phyloP scores from a whole-genome alignment of 2,888 invertebrate species.

The Steinernema carpocapsae region DNA sequence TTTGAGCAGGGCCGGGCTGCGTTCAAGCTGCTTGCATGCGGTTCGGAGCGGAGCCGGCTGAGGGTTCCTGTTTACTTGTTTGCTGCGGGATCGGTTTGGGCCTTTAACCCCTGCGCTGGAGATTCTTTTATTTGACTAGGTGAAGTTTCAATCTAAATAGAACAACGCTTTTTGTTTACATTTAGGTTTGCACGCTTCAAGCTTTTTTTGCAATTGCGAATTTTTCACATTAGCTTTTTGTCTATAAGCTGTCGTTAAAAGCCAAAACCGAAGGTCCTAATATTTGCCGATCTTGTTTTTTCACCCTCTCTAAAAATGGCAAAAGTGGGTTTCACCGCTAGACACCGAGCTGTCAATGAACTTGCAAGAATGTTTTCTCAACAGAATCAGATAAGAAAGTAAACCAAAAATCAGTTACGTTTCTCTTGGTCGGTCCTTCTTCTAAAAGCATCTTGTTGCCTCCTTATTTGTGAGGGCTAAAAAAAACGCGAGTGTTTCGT shows the following conservation, averaged over 20 bases:
- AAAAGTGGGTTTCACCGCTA: too few species aligned
- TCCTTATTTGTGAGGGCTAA: neutral
- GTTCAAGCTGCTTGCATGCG: slow-evolving; percentile 13
- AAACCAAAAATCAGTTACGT: slow-evolving; percentile 22
- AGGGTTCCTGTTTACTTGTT: slow-evolving; percentile 2
- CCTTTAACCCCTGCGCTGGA: too few species aligned
- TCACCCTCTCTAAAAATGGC: too few species aligned
- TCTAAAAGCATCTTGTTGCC: neutral
- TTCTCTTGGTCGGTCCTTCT: neutral
- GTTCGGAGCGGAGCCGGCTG: neutral
- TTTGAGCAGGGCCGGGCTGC: neutral
- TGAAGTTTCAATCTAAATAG: too few species aligned
- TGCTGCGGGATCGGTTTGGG: neutral
- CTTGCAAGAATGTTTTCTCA: slow-evolving; percentile 21
- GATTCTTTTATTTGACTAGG: too few species aligned
- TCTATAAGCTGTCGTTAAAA: neutral
- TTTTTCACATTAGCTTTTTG: neutral
- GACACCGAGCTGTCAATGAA: neutral
- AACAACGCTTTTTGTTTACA: too few species aligned
- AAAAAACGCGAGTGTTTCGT: neutral
- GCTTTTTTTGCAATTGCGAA: neutral
- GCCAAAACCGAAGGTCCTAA: too few species aligned
- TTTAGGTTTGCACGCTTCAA: neutral
- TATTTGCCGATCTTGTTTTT: too few species aligned
- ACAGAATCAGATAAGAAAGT: neutral